A percentile compares a stretch with the other conserved stretches of the same genome.
Evolutionary conservation across 2,113 vertebrate species (phyloP).

Genomic region (Thinocorus orbignyianus): DNA sequence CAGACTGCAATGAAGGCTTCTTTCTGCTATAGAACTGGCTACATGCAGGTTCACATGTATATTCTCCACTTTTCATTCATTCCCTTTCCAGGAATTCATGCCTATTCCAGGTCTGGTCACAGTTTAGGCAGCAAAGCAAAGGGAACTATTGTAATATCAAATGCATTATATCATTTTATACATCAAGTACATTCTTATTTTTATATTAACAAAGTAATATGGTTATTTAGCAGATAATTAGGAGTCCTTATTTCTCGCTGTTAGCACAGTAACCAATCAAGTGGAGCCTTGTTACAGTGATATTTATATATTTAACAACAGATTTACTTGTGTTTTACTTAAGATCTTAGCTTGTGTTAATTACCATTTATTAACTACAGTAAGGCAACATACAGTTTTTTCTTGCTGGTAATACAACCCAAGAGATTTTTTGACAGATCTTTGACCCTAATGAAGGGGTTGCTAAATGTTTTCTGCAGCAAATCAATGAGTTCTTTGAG

Average conservation of each 20-base stretch:
- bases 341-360: neutral
- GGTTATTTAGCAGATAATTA: neutral
- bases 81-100: neutral
- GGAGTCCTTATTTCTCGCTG: neutral
- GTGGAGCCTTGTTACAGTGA: neutral
- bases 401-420: neutral
- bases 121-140: neutral
- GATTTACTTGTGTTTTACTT: neutral
- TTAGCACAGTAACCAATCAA: neutral
- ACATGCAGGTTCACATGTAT: neutral
- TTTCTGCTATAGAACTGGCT: neutral
- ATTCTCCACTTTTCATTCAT: neutral
- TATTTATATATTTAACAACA: neutral
- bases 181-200: neutral
- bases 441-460: neutral
- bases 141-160: neutral
- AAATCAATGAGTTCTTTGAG: neutral
- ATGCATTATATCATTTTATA: neutral
- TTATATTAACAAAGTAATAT: neutral
- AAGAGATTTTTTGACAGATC: neutral
- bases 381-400: neutral
- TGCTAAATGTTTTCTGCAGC: neutral
- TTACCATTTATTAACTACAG: neutral
- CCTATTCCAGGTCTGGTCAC: neutral
- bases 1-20: neutral